Conservation (phyloP, 1,140 invertebrate genomes). For the Megalonaias nervosa region DNA sequence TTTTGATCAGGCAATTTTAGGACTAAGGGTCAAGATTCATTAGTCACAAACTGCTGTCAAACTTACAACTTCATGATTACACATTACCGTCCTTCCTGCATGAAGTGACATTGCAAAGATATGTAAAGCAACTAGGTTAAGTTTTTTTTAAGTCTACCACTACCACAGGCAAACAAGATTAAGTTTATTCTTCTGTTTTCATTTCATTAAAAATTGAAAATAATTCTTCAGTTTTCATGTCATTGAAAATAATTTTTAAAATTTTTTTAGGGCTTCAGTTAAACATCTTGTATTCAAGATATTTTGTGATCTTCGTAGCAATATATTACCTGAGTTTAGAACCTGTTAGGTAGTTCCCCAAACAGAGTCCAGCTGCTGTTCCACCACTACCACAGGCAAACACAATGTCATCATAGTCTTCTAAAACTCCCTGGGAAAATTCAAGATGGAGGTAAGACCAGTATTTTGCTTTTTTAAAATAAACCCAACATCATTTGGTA, state of each 20-base stretch:
- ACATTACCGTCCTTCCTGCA: neutral
- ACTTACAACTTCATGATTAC: too few relatives aligned
- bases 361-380: conserved; percentile 59
- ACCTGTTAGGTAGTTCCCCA: conserved; percentile 63
- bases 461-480: neutral
- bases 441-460: neutral
- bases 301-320: neutral
- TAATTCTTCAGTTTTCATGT: neutral
- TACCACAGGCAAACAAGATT: neutral
- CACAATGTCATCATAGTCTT: conserved; percentile 64
- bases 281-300: too few relatives aligned
- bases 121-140: neutral
- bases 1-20: too few relatives aligned
- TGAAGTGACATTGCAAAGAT: neutral
- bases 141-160: too few relatives aligned
- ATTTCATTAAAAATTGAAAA: neutral
- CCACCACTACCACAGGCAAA: conserved; percentile 67
- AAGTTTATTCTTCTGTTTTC: neutral
- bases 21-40: too few relatives aligned
- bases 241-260: neutral
- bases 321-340: conserved; percentile 53
- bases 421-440: conserved; percentile 38
- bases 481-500: neutral
- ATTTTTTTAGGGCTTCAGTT: neutral
- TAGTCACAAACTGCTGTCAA: too few relatives aligned